Evolutionary conservation across 2,888 invertebrate genomes (phyloP).

Genomic region (Drosophila kanekoi): DNA sequence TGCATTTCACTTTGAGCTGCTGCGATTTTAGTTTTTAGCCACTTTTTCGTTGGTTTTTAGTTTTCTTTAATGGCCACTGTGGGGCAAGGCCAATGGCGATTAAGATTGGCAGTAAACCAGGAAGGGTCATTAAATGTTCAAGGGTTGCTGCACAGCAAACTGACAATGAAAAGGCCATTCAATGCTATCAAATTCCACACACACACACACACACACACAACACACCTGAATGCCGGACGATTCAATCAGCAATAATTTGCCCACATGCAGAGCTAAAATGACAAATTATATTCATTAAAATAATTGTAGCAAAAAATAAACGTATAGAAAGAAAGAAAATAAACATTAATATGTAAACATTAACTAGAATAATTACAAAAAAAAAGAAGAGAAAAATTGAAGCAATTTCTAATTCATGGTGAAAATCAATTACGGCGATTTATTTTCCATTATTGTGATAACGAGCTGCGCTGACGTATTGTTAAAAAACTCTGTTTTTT

Average conservation of each 20-base stretch:
- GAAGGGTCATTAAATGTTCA: conserved; percentile 42
- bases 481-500: conserved; percentile 10
- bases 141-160: conserved; percentile 56
- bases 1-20: conserved; percentile 17
- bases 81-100: conserved; percentile 27
- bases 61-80: conserved; percentile 5
- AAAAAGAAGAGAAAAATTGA: conserved; percentile 23
- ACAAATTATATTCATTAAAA: conserved; percentile 51
- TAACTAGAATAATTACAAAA: conserved; percentile 19
- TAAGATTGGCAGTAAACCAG: conserved; percentile 22
- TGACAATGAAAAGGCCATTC: conserved; percentile 58
- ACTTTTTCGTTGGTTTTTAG: not conserved
- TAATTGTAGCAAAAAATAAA: conserved; percentile 40
- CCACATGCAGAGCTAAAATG: conserved; percentile 20
- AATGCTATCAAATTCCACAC: conserved; percentile 16
- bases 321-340: conserved; percentile 1
- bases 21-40: conserved; percentile 7
- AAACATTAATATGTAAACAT: conserved; percentile 11
- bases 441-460: conserved; percentile 38
- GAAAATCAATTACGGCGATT: conserved; percentile 59
- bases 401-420: conserved; percentile 36
- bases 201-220: conserved; percentile 8
- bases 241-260: conserved; percentile 46
- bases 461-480: conserved; percentile 9
- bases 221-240: conserved; percentile 15